Evolutionary conservation across 2,113 vertebrate genomes (phyloP).

Genomic region (Tetrax tetrax): DNA sequence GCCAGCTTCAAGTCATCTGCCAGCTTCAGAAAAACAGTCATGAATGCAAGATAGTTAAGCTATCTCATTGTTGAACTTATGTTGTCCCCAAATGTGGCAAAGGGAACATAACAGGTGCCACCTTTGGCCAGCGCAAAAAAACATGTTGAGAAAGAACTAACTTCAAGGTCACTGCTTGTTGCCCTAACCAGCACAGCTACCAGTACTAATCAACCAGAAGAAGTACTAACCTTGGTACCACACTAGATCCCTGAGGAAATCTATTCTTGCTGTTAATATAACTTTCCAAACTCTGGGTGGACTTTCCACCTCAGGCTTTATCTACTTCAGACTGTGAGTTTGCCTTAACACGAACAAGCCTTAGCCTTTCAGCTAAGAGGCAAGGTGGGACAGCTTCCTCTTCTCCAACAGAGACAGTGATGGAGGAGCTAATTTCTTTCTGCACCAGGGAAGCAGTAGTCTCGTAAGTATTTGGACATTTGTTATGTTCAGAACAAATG

Average conservation of each 20-base stretch:
- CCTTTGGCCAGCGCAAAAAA: neutral
- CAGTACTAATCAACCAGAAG: neutral
- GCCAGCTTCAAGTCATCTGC: neutral
- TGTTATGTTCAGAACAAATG: neutral
- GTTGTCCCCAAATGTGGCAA: neutral
- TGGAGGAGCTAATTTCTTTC: neutral
- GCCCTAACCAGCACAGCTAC: neutral
- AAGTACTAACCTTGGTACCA: neutral
- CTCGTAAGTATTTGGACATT: neutral
- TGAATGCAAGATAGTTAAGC: neutral
- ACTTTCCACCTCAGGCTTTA: neutral
- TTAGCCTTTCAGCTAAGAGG: neutral
- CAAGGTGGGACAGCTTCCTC: neutral
- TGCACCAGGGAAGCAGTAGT: neutral
- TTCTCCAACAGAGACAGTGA: neutral
- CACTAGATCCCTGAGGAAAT: neutral
- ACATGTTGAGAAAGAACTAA: neutral
- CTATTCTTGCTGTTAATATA: neutral
- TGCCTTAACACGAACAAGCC: neutral
- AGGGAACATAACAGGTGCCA: accelerated
- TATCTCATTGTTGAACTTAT: neutral
- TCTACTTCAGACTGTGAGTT: neutral
- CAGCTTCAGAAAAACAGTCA: neutral
- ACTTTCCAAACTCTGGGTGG: neutral
- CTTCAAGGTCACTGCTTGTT: neutral